Evolutionary conservation across 2,888 invertebrate species (phyloP).

Genomic region (Troides aeacus): DNA sequence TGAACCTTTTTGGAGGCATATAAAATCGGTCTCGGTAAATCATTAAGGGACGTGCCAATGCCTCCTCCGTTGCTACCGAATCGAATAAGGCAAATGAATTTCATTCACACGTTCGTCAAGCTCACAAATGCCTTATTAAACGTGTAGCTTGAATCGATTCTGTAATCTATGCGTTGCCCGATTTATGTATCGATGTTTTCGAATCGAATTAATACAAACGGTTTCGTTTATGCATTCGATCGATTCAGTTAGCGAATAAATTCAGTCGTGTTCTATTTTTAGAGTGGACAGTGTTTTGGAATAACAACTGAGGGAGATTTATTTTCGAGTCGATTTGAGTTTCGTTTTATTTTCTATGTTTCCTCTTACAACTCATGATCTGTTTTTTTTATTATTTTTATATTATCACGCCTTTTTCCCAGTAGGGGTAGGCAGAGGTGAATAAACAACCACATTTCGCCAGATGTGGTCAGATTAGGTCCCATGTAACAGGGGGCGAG

Average conservation of each 20-base stretch:
- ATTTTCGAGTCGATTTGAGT: constrained; percentile 51
- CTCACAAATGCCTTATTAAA: constrained; percentile 76
- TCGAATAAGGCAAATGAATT: constrained; percentile 72
- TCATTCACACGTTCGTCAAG: constrained; percentile 79
- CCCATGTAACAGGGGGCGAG: too few relatives aligned
- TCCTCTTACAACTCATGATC: too few relatives aligned
- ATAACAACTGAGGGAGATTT: constrained; percentile 56
- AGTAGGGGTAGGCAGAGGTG: too few relatives aligned
- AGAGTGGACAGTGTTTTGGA: constrained; percentile 52
- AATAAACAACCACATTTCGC: too few relatives aligned
- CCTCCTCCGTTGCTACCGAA: constrained; percentile 50
- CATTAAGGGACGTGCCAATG: constrained; percentile 71
- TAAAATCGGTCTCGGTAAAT: constrained; percentile 52
- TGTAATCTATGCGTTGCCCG: constrained; percentile 35
- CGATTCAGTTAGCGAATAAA: constrained; percentile 46
- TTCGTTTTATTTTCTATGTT: constrained; percentile 52
- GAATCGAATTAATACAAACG: constrained; percentile 62
- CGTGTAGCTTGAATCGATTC: constrained; percentile 64
- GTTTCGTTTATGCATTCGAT: constrained; percentile 56
- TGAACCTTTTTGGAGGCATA: constrained; percentile 31
- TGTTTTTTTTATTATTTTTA: too few relatives aligned
- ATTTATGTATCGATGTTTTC: constrained; percentile 46
- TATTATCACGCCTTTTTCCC: too few relatives aligned
- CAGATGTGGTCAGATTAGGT: too few relatives aligned
- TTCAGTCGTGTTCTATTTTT: constrained; percentile 64